phyloP scores from a whole-genome alignment of 2,113 vertebrate species.

The Martes martes region DNA sequence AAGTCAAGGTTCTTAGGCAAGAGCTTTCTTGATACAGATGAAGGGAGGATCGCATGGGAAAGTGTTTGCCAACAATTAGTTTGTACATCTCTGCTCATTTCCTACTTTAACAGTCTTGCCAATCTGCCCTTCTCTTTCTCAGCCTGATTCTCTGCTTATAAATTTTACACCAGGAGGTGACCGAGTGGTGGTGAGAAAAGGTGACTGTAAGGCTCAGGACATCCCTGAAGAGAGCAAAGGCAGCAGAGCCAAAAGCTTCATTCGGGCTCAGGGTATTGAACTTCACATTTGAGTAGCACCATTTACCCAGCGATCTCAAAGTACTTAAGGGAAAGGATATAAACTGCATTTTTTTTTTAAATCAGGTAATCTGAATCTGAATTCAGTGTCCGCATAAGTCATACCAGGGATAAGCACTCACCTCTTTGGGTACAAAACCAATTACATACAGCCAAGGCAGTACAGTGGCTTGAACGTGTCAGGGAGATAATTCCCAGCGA shows the following conservation, averaged over 20 bases:
- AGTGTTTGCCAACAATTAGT: not conserved
- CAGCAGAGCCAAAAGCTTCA: not conserved
- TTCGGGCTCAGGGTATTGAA: not conserved
- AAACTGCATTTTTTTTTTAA: not conserved
- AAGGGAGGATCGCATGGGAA: not conserved
- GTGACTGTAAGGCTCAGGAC: not conserved
- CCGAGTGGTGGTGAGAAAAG: not conserved
- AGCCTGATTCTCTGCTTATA: not conserved
- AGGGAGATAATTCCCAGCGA: not conserved
- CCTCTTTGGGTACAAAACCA: constrained; percentile 34
- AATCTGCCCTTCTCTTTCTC: not conserved
- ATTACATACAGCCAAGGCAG: not conserved
- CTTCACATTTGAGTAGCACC: not conserved
- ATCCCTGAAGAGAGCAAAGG: not conserved
- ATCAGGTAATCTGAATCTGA: not conserved
- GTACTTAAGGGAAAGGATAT: not conserved
- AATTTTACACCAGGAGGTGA: not conserved
- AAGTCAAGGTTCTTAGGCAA: not conserved
- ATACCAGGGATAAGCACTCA: not conserved
- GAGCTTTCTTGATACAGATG: not conserved
- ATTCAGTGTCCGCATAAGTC: not conserved
- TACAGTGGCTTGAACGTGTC: not conserved
- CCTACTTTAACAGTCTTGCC: not conserved
- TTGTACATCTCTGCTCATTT: not conserved
- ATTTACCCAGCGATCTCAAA: not conserved